Evolutionary conservation across 2,888 invertebrate genomes (phyloP), one percentile per base, ranked within the genome.

Genomic region (Noctuana brunneofusca): DNA sequence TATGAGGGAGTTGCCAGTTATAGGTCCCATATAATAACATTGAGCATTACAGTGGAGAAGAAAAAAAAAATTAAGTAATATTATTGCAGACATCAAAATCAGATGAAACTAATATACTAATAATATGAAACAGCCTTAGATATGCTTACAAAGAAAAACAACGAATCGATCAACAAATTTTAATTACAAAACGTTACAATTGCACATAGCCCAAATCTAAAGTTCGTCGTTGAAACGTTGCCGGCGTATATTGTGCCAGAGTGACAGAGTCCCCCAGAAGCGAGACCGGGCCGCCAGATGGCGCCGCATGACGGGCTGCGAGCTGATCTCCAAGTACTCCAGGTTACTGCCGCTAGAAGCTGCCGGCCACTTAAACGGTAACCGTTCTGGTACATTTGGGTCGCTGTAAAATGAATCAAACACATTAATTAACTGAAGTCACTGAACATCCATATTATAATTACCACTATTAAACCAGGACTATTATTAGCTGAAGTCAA

Each of bases 221-320:
- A 62, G 16, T 30, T 62, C 62, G 14, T 62, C 62, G 14, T 8
- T 16, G 16, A 62, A 55, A 0, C 62, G 54, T 12, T 16, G 20
- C 5, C 38, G 38, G 14, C 54, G 71, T 3, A 76, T 58, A 43
- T 82, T 92, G 70, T 76, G 90, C 90, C 87, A 92, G 3, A 89
- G 68, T 0, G 92, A 91, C 16, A 95, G 72, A 3, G 83, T 79
- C 18, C 87, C 84, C 96, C 96, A 96, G 66, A 95, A 93, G 24
- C 93, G 81, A 0, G 93, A 92, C 55, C 95, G 88, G 1, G 93
- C 87, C 0, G 89, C 86, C n/a, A 94, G 80, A 50, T 95, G 75
- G 38, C 89, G 83, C 14, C 85, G 90, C 92, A 94, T 94, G 27
- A 71, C 77, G 4, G 93, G 79, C 27, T 92, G 71, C 0, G 77